Evolutionary conservation across 1,140 invertebrate genomes (phyloP), one percentile per base, ranked within the genome.

Genomic region (Eupeodes corollae): DNA sequence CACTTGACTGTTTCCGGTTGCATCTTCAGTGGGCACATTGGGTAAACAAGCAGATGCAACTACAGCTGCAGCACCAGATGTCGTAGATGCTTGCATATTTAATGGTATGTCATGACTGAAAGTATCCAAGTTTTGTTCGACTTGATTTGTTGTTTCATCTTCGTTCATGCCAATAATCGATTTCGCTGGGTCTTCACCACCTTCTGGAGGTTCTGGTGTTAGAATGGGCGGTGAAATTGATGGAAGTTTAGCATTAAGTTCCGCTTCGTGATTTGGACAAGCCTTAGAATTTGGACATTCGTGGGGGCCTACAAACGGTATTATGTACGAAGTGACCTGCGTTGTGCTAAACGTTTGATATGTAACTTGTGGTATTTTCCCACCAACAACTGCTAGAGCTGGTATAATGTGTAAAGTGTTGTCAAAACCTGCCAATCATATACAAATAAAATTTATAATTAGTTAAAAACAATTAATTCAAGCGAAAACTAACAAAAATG

Each of bases 21-120:
- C 72, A 75, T 80, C 82, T 82, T 61, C 71, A 74, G 55, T 73
- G 74, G 53, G 79, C 74, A 9, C 71, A 62, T 42, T 67, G 21
- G 16, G n/a, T 43, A 47, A 18, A 39, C 48, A 33, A 39, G 18
- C 15, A n/a, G n/a, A n/a, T n/a, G n/a, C n/a, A n/a, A n/a, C n/a
- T 19, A 14, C 12, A 16, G 21, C 21, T 5, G 50, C 16, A 48
- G 47, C 12, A 32, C 40, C 53, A 11, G 46, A 13, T 45, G n/a
- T n/a, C n/a, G n/a, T n/a, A n/a, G 47, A 40, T 0, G 53, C 60
- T 12, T 63, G 38, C 63, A 60, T 62, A 49, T 63, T 56, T 26
- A 57, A 52, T 13, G 59, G 61, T 34, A 61, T 44, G 42, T 67
- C 58, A 34, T 60, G 59, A 12, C 53, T 56, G 33, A 59, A 54